Evolutionary conservation across 2,888 invertebrate genomes (phyloP), one percentile per base, ranked within the genome.

Genomic region (Heterodera filipjevi): DNA sequence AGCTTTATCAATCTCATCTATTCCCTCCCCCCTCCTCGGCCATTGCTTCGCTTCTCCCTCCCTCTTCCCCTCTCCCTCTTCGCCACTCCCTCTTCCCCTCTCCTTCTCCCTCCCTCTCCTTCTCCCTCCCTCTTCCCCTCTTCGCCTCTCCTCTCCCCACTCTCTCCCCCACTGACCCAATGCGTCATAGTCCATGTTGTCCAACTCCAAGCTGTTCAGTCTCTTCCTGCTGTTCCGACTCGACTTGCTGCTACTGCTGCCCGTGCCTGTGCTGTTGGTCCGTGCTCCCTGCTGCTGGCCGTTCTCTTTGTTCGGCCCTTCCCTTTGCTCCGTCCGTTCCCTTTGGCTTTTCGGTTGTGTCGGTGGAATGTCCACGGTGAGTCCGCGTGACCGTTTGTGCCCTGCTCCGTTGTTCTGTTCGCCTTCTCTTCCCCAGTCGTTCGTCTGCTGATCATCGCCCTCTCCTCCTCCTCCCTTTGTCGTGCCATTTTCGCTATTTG

Each of bases 151-250:
- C 44, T 44, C n/a, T n/a, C n/a, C n/a, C n/a, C n/a, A n/a, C n/a
- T n/a, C n/a, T n/a, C n/a, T 27, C 33, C 3, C 66, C 66, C 5
- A 33, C 35, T 14, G 16, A 68, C 68, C 68, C 68, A 68, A 35
- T 22, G 33, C 68, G 68, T 68, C 68, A 33, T 68, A 68, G 14
- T 68, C 68, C 59, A n/a, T n/a, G n/a, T 5, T 59, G 59, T 27
- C 59, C 33, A 68, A 35, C 68, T 68, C 68, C 35, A 35, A 16
- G 30, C 68, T 68, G 68, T 68, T 68, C 68, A 68, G 33, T 8
- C 68, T 14, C 33, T 68, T 68, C 6, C 68, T 32, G 35, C 68
- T 68, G 19, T 10, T 68, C 16, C 68, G 68, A 27, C 33, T 68
- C 22, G 68, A 68, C 68, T 32, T 32, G 68, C 68, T 35, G 30